Percentiles rank a stretch among this genome's conserved stretches.
Evolutionary conservation across 2,888 invertebrate genomes (phyloP).

Genomic region (Pyrocoelia pectoralis): DNA sequence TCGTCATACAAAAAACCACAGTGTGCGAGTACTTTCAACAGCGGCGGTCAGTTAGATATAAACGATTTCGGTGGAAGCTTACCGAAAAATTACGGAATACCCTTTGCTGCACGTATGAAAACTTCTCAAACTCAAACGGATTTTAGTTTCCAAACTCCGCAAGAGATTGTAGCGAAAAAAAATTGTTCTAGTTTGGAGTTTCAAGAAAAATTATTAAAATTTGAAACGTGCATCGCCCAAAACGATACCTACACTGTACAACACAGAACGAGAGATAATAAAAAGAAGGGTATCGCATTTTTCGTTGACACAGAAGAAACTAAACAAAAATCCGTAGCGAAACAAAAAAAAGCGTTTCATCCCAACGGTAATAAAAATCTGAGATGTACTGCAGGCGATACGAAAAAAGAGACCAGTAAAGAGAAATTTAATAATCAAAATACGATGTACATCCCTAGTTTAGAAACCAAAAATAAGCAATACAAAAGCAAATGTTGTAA

Average conservation of each 20-base stretch:
- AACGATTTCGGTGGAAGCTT: slow-evolving; percentile 46
- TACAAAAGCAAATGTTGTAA: slow-evolving; percentile 62
- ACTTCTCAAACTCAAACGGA: slow-evolving; percentile 59
- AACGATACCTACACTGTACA: slow-evolving; percentile 35
- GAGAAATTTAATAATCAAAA: slow-evolving; percentile 55
- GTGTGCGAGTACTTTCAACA: not conserved
- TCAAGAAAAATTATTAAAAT: slow-evolving; percentile 56
- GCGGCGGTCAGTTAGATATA: slow-evolving; percentile 12
- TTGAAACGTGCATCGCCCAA: slow-evolving; percentile 52
- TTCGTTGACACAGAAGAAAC: slow-evolving; percentile 50
- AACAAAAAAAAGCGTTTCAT: not conserved
- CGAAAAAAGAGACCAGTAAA: slow-evolving; percentile 14
- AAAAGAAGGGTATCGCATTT: slow-evolving; percentile 53
- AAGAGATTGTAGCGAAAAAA: slow-evolving; percentile 52
- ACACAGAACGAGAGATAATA: slow-evolving; percentile 22
- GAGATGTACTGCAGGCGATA: slow-evolving; percentile 5
- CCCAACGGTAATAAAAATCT: slow-evolving; percentile 1
- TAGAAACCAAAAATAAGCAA: slow-evolving; percentile 64
- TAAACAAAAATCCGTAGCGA: not conserved
- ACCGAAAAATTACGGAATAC: slow-evolving; percentile 45
- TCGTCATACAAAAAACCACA: slow-evolving; percentile 50
- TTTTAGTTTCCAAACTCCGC: slow-evolving; percentile 49
- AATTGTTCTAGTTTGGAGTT: slow-evolving; percentile 54
- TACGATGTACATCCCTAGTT: slow-evolving; percentile 66
- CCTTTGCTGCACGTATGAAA: slow-evolving; percentile 40